Evolutionary conservation across 2,113 vertebrate genomes (phyloP).

Genomic region (Acrocephalus arundinaceus): DNA sequence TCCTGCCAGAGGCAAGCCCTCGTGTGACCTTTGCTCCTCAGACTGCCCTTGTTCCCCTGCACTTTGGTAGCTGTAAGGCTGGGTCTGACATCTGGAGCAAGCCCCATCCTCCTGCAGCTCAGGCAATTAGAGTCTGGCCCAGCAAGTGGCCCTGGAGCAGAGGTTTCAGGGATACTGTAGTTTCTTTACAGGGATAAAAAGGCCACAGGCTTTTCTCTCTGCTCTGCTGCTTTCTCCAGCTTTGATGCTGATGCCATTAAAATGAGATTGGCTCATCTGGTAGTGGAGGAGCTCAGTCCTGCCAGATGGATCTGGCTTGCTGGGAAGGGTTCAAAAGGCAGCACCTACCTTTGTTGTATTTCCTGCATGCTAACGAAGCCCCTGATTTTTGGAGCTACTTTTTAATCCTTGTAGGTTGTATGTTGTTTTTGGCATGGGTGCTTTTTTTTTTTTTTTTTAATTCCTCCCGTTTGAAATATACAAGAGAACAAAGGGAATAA

Average conservation of each 20-base stretch:
- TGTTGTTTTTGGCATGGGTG: not conserved
- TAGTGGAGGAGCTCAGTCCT: not conserved
- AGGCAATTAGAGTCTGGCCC: not conserved
- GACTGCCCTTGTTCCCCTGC: not conserved
- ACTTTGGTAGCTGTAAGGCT: not conserved
- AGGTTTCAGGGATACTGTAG: not conserved
- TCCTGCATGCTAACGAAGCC: not conserved
- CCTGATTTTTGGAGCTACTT: not conserved
- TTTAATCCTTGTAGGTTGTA: not conserved
- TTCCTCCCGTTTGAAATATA: not conserved
- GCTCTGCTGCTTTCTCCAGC: not conserved
- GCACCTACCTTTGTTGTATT: constrained; percentile 37
- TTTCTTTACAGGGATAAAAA: constrained; percentile 12
- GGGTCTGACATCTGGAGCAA: not conserved
- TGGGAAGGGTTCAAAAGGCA: constrained; percentile 39
- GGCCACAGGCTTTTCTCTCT: not conserved
- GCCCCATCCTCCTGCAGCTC: not conserved
- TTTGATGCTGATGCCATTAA: not conserved
- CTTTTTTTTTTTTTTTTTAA: not conserved
- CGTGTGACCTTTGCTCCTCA: not conserved
- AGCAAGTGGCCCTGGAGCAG: not conserved
- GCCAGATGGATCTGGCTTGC: not conserved
- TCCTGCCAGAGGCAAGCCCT: accelerated
- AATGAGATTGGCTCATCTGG: not conserved
- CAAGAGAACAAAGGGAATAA: not conserved